Evolutionary conservation across 2,888 invertebrate species (phyloP).

Genomic region (Nineta flava): DNA sequence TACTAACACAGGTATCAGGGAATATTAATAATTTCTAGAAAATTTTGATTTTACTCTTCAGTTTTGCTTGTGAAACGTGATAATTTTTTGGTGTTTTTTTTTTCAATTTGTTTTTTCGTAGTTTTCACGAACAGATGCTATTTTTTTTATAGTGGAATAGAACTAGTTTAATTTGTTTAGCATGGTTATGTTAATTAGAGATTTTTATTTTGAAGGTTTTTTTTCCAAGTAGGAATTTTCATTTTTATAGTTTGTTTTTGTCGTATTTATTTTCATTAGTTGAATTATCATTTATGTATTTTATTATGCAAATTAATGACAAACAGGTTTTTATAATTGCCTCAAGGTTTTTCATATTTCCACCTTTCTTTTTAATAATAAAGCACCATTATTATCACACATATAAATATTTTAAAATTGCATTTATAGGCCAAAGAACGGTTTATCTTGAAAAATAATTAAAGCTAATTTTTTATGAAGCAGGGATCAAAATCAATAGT

Average conservation of each 20-base stretch:
- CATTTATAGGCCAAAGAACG: too few relatives aligned
- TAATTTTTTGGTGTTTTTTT: background rate
- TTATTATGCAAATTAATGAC: background rate
- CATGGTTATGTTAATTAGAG: background rate
- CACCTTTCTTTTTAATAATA: background rate
- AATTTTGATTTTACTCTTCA: background rate
- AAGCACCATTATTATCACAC: background rate
- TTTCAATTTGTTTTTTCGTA: too few relatives aligned
- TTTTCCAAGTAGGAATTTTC: background rate
- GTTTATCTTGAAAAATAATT: too few relatives aligned
- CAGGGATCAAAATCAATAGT: too few relatives aligned
- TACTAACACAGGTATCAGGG: conserved; percentile 6
- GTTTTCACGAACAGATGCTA: too few relatives aligned
- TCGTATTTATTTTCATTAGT: too few relatives aligned
- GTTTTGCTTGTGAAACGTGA: background rate
- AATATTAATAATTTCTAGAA: background rate
- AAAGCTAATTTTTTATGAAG: too few relatives aligned
- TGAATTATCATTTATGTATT: background rate
- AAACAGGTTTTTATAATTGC: too few relatives aligned
- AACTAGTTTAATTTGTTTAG: too few relatives aligned
- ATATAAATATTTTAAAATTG: too few relatives aligned
- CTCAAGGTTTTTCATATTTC: too few relatives aligned
- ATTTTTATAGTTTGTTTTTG: background rate
- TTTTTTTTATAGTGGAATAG: too few relatives aligned
- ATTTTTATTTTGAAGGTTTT: background rate